Percentiles rank a stretch among this genome's conserved stretches.
Evolutionary conservation across 2,113 vertebrate species (phyloP).

Genomic region (Channa maculata): DNA sequence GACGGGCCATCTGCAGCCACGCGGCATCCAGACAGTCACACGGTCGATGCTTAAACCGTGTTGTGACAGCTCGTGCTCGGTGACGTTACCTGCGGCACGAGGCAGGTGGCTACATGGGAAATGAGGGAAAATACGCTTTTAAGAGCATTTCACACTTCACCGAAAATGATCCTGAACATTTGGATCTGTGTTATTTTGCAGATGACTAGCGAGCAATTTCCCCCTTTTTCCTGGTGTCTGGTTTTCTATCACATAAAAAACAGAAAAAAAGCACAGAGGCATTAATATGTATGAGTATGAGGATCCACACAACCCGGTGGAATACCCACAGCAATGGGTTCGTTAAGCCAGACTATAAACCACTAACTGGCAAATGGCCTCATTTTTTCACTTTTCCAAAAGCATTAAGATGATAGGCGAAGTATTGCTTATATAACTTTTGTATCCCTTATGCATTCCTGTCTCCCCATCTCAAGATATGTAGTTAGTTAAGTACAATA

Average conservation of each 20-base stretch:
- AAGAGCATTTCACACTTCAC: slow-evolving; percentile 4
- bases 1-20: slow-evolving; percentile 53
- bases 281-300: slow-evolving; percentile 25
- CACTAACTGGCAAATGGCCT: slow-evolving; percentile 55
- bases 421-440: slow-evolving; percentile 30
- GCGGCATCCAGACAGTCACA: neutral
- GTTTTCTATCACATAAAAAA: neutral
- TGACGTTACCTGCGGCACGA: neutral
- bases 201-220: neutral
- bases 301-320: slow-evolving; percentile 12
- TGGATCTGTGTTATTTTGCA: neutral
- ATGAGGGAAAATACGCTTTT: slow-evolving; percentile 3
- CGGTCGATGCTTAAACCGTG: slow-evolving; percentile 11
- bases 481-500: slow-evolving; percentile 6
- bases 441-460: slow-evolving; percentile 26
- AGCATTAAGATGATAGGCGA: slow-evolving; percentile 27
- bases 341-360: slow-evolving; percentile 47
- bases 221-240: neutral
- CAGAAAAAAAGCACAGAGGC: neutral
- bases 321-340: slow-evolving; percentile 21
- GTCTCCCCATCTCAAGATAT: slow-evolving; percentile 15
- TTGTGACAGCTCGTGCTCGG: slow-evolving; percentile 4
- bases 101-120: slow-evolving; percentile 14
- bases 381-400: slow-evolving; percentile 27
- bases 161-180: neutral